Evolutionary conservation across 2,113 vertebrate genomes (phyloP), one percentile per base, ranked within the genome.

Genomic region (Drymodes brunneopygia): DNA sequence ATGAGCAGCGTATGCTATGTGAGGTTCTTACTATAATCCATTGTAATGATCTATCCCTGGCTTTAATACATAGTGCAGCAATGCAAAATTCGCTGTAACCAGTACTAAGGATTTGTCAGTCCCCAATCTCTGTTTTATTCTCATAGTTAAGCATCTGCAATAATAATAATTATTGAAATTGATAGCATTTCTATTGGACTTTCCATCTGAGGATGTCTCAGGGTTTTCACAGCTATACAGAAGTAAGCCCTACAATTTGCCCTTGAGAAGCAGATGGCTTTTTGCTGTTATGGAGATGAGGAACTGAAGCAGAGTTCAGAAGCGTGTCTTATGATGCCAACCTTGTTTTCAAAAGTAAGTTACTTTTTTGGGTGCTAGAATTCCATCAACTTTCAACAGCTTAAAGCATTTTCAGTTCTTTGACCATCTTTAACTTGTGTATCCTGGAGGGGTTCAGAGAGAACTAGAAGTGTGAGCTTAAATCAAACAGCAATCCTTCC

Each of bases 161-260:
- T 91, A 74, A 90, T 77, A 94, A 82, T 92, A 92, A 90, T 95
- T 66, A 90, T 48, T 92, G 80, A 96, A 93, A 95, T 80, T 62
- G 93, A n/a, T 81, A 74, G 64, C 31, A 36, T 91, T 86, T 88
- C 51, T 73, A 8, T 71, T 24, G 3, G 64, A 66, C 85, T 36
- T 94, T 90, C 74, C 60, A 54, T 90, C 35, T 56, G 54, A 90
- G 84, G 62, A 54, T 69, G 70, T 94, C 85, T 91, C 0, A 0
- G 81, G 58, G 81, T 87, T 91, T 93, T 91, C 90, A 90, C 92
- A 94, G 94, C 85, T 53, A 89, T 82, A n/a, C 50, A 84, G 85
- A 86, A 88, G 35, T 56, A 88, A 96, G 95, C 87, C 90, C 94
- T 95, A 81, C 88, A 94, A 92, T 94, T 93, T 95, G 62, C 79